A percentile compares a stretch with the other conserved stretches of the same genome.
These are phyloP conservation scores for Hyperopisus bebe DNA, from an alignment of 2,113 vertebrate species.

Conservation along the genomic window DNA sequence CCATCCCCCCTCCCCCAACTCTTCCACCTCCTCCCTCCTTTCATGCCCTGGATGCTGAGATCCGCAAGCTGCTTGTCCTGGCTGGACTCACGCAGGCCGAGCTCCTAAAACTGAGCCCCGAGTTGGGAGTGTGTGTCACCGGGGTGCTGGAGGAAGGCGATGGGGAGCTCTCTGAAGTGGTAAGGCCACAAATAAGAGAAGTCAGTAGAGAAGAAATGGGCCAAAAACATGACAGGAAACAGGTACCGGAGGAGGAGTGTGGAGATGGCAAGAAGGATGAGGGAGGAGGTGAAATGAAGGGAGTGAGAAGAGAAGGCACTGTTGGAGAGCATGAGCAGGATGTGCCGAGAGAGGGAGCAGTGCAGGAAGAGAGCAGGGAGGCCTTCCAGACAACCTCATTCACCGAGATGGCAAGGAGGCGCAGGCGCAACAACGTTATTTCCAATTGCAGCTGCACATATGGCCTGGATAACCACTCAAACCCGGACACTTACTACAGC, in stretches of 20 bases:
- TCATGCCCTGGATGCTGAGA: constrained; percentile 67
- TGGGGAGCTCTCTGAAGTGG: constrained; percentile 24
- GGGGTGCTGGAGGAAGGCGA: constrained; percentile 49
- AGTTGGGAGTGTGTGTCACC: constrained; percentile 61
- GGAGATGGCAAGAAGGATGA: constrained; percentile 30
- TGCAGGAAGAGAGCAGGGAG: constrained; percentile 27
- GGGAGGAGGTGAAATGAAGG: constrained; percentile 30
- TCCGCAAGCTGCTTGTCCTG: constrained; percentile 61
- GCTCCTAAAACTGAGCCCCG: constrained; percentile 66
- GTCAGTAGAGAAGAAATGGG: constrained; percentile 33
- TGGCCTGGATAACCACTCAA: constrained; percentile 22
- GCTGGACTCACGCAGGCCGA: constrained; percentile 68
- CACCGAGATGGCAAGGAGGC: constrained; percentile 73
- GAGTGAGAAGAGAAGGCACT: constrained; percentile 24
- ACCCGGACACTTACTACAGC: constrained; percentile 52
- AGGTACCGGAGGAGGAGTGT: constrained; percentile 32
- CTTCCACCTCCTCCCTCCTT: constrained; percentile 66
- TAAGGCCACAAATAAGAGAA: constrained; percentile 29
- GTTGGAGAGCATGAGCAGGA: constrained; percentile 28
- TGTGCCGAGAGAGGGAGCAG: constrained; percentile 26
- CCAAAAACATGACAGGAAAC: constrained; percentile 18
- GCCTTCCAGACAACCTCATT: constrained; percentile 74
- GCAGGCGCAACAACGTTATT: constrained; percentile 52
- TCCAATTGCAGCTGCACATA: constrained; percentile 29
- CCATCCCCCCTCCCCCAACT: constrained; percentile 56